Evolutionary conservation across 1,140 invertebrate genomes (phyloP).

Genomic region (Trichonephila clavata): DNA sequence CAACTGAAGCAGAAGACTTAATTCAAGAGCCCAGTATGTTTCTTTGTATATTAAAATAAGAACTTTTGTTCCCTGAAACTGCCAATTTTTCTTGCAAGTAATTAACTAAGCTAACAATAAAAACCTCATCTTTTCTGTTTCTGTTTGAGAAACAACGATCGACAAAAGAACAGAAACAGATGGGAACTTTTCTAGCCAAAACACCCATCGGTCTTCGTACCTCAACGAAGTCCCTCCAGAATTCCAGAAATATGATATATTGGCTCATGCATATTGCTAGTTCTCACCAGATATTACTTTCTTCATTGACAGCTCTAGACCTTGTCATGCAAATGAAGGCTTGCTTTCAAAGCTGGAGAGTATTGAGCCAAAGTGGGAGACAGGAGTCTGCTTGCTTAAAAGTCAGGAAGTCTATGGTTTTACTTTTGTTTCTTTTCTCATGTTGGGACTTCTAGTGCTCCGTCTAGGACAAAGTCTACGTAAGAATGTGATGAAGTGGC

Average conservation of each 20-base stretch:
- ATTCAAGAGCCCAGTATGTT: no score
- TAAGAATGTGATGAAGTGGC: conserved; percentile 30
- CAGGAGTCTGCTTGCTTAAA: not conserved
- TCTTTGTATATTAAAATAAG: no score
- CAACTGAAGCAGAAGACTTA: no score
- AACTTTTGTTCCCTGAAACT: not conserved
- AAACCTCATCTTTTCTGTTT: not conserved
- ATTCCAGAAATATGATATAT: conserved; percentile 8
- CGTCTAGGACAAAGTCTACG: not conserved
- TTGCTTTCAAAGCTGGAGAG: not conserved
- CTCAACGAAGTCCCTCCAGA: not conserved
- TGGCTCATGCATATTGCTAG: conserved; percentile 15
- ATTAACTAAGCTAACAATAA: no score
- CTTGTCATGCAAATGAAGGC: conserved; percentile 54
- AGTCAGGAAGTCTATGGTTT: not conserved
- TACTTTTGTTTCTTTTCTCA: conserved; percentile 12
- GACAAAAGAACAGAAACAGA: conserved; percentile 17
- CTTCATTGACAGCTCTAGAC: conserved; percentile 41
- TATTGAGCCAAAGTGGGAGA: not conserved
- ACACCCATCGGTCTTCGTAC: not conserved
- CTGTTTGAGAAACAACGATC: not conserved
- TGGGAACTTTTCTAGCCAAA: not conserved
- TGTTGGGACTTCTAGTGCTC: not conserved
- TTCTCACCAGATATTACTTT: conserved; percentile 41
- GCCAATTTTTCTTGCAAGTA: not conserved